These are phyloP conservation scores for Dromas ardeola DNA, from an alignment of 2,113 vertebrate genomes.

Conservation along the genomic window DNA sequence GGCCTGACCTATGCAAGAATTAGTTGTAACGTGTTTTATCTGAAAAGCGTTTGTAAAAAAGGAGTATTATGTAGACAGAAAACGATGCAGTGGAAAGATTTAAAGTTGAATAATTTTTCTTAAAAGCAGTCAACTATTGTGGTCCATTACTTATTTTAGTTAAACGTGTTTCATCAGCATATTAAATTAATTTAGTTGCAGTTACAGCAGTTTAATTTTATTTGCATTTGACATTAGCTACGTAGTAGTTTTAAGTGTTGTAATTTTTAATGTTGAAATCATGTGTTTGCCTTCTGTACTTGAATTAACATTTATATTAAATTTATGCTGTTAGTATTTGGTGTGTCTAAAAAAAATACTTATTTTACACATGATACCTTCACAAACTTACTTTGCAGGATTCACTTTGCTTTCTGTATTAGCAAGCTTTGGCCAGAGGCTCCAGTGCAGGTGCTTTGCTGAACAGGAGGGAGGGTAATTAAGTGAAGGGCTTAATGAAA, in stretches of 20 bases:
- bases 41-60: constrained; percentile 52
- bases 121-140: constrained; percentile 51
- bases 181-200: constrained; percentile 63
- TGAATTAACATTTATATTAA: constrained; percentile 76
- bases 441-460: neutral
- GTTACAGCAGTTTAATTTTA: constrained; percentile 70
- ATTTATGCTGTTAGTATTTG: constrained; percentile 64
- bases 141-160: constrained; percentile 54
- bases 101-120: constrained; percentile 46
- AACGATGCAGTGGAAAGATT: constrained; percentile 63
- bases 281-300: constrained; percentile 79
- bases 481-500: neutral
- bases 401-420: neutral
- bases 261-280: constrained; percentile 78
- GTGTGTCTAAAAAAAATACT: neutral
- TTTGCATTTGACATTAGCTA: constrained; percentile 66
- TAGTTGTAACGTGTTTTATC: constrained; percentile 50
- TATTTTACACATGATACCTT: neutral
- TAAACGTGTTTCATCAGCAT: constrained; percentile 55
- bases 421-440: neutral
- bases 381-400: neutral
- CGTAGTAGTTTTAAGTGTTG: constrained; percentile 65
- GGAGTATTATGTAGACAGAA: constrained; percentile 71
- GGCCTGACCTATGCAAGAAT: constrained; percentile 30
- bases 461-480: neutral